A percentile compares a stretch with the other conserved stretches of the same genome.
Evolutionary conservation across 2,888 invertebrate genomes (phyloP).

Genomic region (Heliconius charithonia): DNA sequence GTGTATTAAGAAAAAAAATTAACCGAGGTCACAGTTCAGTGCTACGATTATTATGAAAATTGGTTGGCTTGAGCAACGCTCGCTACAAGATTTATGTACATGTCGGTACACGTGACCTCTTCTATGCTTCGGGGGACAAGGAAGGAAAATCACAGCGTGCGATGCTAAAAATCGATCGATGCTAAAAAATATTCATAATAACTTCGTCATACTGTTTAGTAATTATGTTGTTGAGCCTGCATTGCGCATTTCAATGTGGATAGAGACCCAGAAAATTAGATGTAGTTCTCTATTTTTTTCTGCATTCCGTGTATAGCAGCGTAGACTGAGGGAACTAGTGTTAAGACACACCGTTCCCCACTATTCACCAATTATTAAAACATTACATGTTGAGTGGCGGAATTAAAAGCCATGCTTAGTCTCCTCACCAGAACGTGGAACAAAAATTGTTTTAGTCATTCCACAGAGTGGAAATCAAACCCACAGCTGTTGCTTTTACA

Average conservation of each 20-base stretch:
- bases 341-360: background rate
- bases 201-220: no score
- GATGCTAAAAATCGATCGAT: background rate
- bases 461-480: no score
- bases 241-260: no score
- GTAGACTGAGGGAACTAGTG: background rate
- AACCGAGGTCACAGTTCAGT: background rate
- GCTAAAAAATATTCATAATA: no score
- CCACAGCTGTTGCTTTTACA: no score
- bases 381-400: no score
- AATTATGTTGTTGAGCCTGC: no score
- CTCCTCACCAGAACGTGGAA: background rate
- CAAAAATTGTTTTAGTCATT: background rate
- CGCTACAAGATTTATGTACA: constrained; percentile 1
- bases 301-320: background rate
- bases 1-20: background rate
- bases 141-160: background rate
- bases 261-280: background rate
- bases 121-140: background rate
- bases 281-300: background rate
- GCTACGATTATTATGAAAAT: background rate
- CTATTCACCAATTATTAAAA: background rate
- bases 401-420: background rate
- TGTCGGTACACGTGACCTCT: background rate
- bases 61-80: background rate